phyloP scores from a whole-genome alignment of 2,888 invertebrate species.

The Andrena bicolor region DNA sequence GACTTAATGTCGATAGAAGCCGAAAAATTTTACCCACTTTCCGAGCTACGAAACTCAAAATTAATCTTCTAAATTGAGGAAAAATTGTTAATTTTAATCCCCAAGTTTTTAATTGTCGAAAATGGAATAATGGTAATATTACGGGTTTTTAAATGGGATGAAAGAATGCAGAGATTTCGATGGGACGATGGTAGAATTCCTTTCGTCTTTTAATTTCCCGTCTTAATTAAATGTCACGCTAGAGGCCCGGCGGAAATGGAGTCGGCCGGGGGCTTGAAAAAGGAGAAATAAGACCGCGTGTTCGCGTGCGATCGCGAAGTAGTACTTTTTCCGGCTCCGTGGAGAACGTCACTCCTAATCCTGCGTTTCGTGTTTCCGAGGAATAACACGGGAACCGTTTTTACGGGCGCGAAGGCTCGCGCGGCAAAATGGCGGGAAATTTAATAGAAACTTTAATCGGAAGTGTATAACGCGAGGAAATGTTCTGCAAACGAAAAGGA shows the following conservation, averaged over 20 bases:
- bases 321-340: not conserved
- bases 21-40: not conserved
- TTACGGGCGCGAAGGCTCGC: not conserved
- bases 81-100: too few relatives aligned
- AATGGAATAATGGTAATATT: not conserved
- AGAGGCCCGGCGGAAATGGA: slow-evolving; percentile 1
- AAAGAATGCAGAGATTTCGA: not conserved
- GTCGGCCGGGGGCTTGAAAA: not conserved
- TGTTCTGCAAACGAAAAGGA: not conserved
- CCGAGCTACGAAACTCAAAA: not conserved
- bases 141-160: not conserved
- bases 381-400: slow-evolving; percentile 6
- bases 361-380: slow-evolving; percentile 15
- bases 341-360: slow-evolving; percentile 5
- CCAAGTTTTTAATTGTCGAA: not conserved
- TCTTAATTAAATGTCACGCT: slow-evolving; percentile 27
- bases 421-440: not conserved
- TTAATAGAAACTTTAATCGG: slow-evolving; percentile 9
- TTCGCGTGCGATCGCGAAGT: slow-evolving; percentile 7
- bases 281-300: not conserved
- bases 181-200: slow-evolving; percentile 3
- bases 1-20: not conserved
- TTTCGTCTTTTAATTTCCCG: slow-evolving; percentile 7
- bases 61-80: not conserved
- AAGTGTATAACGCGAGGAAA: not conserved